These are phyloP conservation scores for Pagrus major DNA, from an alignment of 2,113 vertebrate genomes.

Conservation along the genomic window DNA sequence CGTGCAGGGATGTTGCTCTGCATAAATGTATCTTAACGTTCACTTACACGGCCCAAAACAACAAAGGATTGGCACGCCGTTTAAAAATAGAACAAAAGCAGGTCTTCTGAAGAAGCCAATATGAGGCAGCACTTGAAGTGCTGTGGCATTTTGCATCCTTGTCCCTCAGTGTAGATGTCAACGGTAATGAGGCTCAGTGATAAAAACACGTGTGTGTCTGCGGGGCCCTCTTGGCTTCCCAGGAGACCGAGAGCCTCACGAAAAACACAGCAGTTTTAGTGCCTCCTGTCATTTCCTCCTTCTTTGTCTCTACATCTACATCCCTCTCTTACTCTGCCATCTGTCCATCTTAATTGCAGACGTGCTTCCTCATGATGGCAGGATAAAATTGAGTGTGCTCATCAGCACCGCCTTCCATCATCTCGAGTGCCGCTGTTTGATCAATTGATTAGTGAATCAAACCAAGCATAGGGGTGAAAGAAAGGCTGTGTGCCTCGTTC, in stretches of 20 bases:
- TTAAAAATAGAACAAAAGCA: slow-evolving; percentile 64
- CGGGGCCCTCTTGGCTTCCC: slow-evolving; percentile 48
- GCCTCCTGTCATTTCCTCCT: slow-evolving; percentile 51
- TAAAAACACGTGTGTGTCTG: slow-evolving; percentile 63
- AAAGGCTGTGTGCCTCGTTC: slow-evolving; percentile 42
- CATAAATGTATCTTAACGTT: slow-evolving; percentile 24
- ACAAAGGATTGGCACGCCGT: slow-evolving; percentile 12
- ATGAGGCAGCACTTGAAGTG: slow-evolving; percentile 60
- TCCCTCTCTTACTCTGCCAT: slow-evolving; percentile 62
- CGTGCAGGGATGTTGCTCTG: background rate
- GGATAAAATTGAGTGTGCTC: slow-evolving; percentile 66
- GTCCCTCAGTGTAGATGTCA: slow-evolving; percentile 69
- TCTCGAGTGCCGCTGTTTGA: slow-evolving; percentile 69
- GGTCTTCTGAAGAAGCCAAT: slow-evolving; percentile 52
- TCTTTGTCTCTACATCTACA: slow-evolving; percentile 51
- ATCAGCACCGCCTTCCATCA: slow-evolving; percentile 72
- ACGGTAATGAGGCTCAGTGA: slow-evolving; percentile 73
- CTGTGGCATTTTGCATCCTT: slow-evolving; percentile 69
- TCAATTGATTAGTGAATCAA: slow-evolving; percentile 75
- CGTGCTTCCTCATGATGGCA: slow-evolving; percentile 61
- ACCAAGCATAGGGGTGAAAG: slow-evolving; percentile 67
- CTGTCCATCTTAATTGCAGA: slow-evolving; percentile 78
- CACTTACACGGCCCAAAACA: background rate
- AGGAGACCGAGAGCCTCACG: slow-evolving; percentile 40
- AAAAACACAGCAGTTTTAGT: slow-evolving; percentile 49